Conservation (phyloP, 1,140 invertebrate species). For the Papilio polytes region DNA sequence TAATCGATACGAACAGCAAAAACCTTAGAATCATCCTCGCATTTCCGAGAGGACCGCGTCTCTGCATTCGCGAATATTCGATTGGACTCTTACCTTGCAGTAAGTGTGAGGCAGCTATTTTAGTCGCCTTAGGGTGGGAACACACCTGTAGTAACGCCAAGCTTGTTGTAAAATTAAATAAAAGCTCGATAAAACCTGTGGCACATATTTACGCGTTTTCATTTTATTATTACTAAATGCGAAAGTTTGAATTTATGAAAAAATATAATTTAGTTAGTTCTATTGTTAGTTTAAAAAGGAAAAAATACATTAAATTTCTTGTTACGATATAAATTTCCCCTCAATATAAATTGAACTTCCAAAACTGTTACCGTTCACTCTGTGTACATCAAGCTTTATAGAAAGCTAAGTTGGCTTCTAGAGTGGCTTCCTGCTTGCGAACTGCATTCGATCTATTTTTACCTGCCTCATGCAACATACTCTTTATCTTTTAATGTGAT, state of each 20-base stretch:
- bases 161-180: not conserved
- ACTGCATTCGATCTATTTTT: slow-evolving; percentile 57
- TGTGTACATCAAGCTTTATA: slow-evolving; percentile 38
- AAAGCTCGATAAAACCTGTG: not conserved
- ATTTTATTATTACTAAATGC: too few relatives aligned
- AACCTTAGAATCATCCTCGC: slow-evolving; percentile 28
- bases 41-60: slow-evolving; percentile 38
- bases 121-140: slow-evolving; percentile 57
- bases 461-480: slow-evolving; percentile 44
- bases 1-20: slow-evolving; percentile 16
- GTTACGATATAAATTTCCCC: too few relatives aligned
- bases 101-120: slow-evolving; percentile 72
- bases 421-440: slow-evolving; percentile 48
- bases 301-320: too few relatives aligned
- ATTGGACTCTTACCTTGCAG: slow-evolving; percentile 62
- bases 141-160: slow-evolving; percentile 47
- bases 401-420: slow-evolving; percentile 44
- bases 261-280: too few relatives aligned
- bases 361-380: not conserved
- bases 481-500: slow-evolving; percentile 48
- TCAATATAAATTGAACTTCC: too few relatives aligned
- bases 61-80: slow-evolving; percentile 59
- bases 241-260: too few relatives aligned
- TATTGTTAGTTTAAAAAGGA: too few relatives aligned
- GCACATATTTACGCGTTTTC: too few relatives aligned